Percentiles rank a stretch among this genome's conserved stretches.
phyloP scores from a whole-genome alignment of 2,888 invertebrate genomes.

The Prenolepis imparis region DNA sequence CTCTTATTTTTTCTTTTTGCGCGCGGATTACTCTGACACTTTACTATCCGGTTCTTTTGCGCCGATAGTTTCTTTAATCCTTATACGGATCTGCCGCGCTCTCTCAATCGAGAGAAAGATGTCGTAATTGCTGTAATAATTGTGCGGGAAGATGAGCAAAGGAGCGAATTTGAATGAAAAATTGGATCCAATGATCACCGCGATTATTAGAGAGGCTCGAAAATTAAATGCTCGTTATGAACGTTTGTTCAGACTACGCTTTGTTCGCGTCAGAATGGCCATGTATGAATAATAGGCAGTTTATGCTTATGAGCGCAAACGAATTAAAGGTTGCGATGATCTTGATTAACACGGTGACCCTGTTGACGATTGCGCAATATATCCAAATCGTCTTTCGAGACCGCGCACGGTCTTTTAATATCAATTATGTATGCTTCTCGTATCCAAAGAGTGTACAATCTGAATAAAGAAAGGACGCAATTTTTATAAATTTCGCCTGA shows the following conservation, averaged over 20 bases:
- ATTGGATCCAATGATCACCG: background rate
- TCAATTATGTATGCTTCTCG: background rate
- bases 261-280: slow-evolving; percentile 16
- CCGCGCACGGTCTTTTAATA: background rate
- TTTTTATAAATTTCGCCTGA: background rate
- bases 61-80: slow-evolving; percentile 13
- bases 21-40: background rate
- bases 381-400: background rate
- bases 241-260: background rate
- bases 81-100: background rate
- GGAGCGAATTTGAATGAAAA: slow-evolving; percentile 25
- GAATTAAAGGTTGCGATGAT: slow-evolving; percentile 68
- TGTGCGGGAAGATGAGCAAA: background rate
- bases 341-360: slow-evolving; percentile 51
- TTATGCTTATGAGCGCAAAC: slow-evolving; percentile 67
- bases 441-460: background rate
- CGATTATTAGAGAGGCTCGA: background rate
- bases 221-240: background rate
- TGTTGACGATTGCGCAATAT: slow-evolving; percentile 16
- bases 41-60: background rate
- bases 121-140: slow-evolving; percentile 1
- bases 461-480: background rate
- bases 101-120: slow-evolving; percentile 3
- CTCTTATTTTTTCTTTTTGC: background rate
- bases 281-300: slow-evolving; percentile 54